Base-by-base conservation (phyloP, 2,797 vertebrate genomes). In the Mus caroli region DNA sequence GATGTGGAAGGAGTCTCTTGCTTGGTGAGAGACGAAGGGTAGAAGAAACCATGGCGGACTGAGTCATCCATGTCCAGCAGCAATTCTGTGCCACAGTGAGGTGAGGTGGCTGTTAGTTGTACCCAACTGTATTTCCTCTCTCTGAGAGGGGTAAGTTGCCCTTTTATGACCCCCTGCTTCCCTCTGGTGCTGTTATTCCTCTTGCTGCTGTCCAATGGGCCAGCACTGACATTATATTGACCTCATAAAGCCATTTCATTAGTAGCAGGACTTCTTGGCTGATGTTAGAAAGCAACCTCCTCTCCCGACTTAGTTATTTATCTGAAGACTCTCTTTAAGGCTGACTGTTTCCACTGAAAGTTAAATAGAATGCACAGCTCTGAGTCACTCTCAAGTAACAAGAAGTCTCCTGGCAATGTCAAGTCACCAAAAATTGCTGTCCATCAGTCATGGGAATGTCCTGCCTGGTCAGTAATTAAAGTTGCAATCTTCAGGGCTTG, bases 51-150 rank as follows among this genome's bases (percentile, higher is more conserved):
- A 60, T 56, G 9, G 50, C 8, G 3, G 5, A 2, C 6, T 50
- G 52, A 28, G 34, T 28, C 46, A 24, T 62, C 77, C 37, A 19
- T 0, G 1, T 13, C n/a, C 28, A 20, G 3, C 2, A 19, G 11
- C 77, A 6, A 4, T 37, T 75, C n/a, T 40, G 52, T 71, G 17
- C n/a, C 17, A 67, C 31, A 24, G 24, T 1, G 26, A 24, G 12
- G 4, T 1, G 22, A 52, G 7, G 1, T 1, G 26, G 26, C 10
- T 8, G 10, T 46, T 11, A 11, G 12, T 2, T 2, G 1, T 1
- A 0, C 7, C 26, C 37, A 24, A 80, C 22, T 22, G 58, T 8
- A 24, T 31, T 43, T 69, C 40, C 37, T 71, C 62, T 46, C 37
- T 79, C n/a, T 71, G 3, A 5, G 14, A 89, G 20, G 28, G 46